Evolutionary conservation across 2,797 vertebrate species (phyloP).

Genomic region (Sciurus vulgaris): DNA sequence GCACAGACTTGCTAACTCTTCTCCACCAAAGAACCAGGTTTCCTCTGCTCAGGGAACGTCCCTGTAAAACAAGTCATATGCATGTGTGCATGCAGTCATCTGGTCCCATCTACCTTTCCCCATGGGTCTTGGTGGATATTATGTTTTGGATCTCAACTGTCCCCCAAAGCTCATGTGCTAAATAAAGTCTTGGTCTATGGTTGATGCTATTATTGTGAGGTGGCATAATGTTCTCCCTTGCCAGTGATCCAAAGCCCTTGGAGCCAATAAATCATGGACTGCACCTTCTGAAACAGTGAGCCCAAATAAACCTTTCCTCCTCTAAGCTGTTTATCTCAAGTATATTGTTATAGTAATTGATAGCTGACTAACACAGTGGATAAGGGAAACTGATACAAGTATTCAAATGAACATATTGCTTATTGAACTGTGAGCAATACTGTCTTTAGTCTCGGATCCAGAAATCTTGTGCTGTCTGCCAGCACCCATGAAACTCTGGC

Average conservation of each 20-base stretch:
- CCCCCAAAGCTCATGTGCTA: background rate
- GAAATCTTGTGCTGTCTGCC: background rate
- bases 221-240: too few relatives aligned
- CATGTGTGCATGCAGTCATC: rapidly evolving
- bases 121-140: background rate
- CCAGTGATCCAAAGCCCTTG: too few relatives aligned
- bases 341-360: background rate
- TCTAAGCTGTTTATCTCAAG: background rate
- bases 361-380: too few relatives aligned
- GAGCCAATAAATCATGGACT: too few relatives aligned
- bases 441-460: background rate
- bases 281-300: background rate
- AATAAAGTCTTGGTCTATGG: background rate
- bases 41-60: background rate
- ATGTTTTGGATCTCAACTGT: background rate
- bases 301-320: background rate
- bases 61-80: background rate
- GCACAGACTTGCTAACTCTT: background rate
- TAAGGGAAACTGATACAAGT: background rate
- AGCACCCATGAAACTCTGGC: background rate
- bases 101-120: too few relatives aligned
- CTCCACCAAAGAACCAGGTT: background rate
- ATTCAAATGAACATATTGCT: background rate
- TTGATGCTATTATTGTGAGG: background rate
- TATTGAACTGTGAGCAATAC: background rate